A percentile compares a stretch with the other conserved stretches of the same genome.
phyloP scores from a whole-genome alignment of 1,140 invertebrate species.

The Hycleus cichorii region DNA sequence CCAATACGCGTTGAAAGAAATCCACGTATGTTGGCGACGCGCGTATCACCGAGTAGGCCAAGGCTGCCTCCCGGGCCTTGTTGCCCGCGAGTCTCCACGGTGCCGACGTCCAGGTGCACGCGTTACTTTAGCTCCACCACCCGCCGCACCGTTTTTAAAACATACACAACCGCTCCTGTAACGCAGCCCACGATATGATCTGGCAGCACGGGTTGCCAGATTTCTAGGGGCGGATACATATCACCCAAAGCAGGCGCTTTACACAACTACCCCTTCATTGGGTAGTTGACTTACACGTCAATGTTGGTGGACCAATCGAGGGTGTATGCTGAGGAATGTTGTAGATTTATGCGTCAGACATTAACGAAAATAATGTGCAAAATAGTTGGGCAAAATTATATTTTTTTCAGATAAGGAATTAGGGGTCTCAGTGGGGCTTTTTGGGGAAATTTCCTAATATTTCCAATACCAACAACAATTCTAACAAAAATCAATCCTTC shows the following conservation, averaged over 20 bases:
- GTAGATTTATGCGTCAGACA: slow-evolving; percentile 30
- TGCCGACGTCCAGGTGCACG: slow-evolving; percentile 32
- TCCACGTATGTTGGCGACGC: slow-evolving; percentile 51
- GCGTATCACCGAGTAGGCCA: slow-evolving; percentile 46
- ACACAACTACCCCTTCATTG: slow-evolving; percentile 17
- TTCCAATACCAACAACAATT: too few species aligned
- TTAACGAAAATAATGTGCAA: neutral
- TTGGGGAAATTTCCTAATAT: too few species aligned
- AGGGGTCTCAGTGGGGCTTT: too few species aligned
- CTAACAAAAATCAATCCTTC: too few species aligned
- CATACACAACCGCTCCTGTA: slow-evolving; percentile 19
- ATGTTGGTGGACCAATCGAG: slow-evolving; percentile 33
- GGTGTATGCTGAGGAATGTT: slow-evolving; percentile 3
- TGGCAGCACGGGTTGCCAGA: slow-evolving; percentile 15
- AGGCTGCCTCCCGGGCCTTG: slow-evolving; percentile 42
- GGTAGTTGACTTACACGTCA: slow-evolving; percentile 2
- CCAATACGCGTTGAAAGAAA: slow-evolving; percentile 49
- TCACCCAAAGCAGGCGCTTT: slow-evolving; percentile 21
- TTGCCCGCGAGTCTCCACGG: slow-evolving; percentile 34
- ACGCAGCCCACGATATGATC: slow-evolving; percentile 18
- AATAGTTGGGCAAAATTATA: too few species aligned
- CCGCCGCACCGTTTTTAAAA: slow-evolving; percentile 15
- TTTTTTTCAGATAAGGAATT: too few species aligned
- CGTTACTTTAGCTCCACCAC: slow-evolving; percentile 7
- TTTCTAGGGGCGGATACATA: slow-evolving; percentile 17